Evolutionary conservation across 37 sponge, comb jelly and placozoan genomes (phyloP), one percentile per base, ranked within the genome.

Genomic region (Hormiphora californensis): DNA sequence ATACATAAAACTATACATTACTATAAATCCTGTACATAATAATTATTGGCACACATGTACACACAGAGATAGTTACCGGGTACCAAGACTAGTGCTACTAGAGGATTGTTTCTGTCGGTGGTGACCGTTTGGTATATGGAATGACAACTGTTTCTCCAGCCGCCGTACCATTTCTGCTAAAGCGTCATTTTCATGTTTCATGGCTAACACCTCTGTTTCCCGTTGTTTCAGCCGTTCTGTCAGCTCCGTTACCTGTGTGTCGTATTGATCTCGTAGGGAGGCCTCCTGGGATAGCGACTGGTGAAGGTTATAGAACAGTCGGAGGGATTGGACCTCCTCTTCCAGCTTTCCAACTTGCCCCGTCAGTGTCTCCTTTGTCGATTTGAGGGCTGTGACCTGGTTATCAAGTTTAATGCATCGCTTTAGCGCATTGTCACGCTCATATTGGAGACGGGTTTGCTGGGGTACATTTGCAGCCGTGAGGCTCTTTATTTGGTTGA

Each of bases 141-240:
- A n/a, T n/a, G n/a, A n/a, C n/a, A 73, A 46, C 23, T 73, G 81
- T n/a, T 36, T 33, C 35, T 73, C 81, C 21, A 73, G 46, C 21
- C 81, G 81, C 44, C 43, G 40, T 46, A 73, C 81, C 81, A 73
- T 73, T 7, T 43, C 81, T 73, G 81, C 81, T 3, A 73, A 33
- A 11, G 81, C 81, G 43, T 73, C 81, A 17, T 73, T 73, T 41
- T 73, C 81, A 40, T 73, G 81, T 33, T 73, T 43, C 1, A 46
- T 43, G 8, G 81, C 81, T 22, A 73, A 36, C 44, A 73, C 28
- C 22, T 73, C 81, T n/a, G 81, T 46, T 21, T 73, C 81, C 25
- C 81, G 8, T 28, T 73, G 81, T 40, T 73, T 73, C 2, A 73
- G 44, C 46, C 81, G 40, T 21, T 73, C 81, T 41, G 81, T 32